phyloP scores from a whole-genome alignment of 2,888 invertebrate genomes.

The Ptilodon capucinus region DNA sequence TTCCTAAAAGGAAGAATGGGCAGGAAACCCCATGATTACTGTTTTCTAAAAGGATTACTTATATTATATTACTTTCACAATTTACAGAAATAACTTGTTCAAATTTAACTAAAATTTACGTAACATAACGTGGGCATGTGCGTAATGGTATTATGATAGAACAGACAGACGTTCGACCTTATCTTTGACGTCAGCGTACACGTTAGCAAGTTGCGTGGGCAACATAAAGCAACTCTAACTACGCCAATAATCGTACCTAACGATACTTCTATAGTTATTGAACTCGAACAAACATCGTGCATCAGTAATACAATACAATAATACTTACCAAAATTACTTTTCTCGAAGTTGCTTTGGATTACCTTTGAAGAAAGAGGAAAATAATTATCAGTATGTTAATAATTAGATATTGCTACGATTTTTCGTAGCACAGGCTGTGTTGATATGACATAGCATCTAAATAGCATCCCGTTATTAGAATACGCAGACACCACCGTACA shows the following conservation, averaged over 20 bases:
- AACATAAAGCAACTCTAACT: not conserved
- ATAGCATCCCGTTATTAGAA: not conserved
- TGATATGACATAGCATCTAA: not conserved
- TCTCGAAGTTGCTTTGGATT: not conserved
- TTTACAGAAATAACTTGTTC: too few species aligned
- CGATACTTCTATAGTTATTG: not conserved
- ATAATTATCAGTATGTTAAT: not conserved
- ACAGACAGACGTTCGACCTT: not conserved
- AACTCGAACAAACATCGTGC: not conserved
- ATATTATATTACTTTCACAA: too few species aligned
- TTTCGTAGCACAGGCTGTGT: not conserved
- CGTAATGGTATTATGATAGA: not conserved
- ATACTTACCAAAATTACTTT: conserved; percentile 14
- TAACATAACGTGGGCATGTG: too few species aligned
- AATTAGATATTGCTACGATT: too few species aligned
- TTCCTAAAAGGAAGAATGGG: too few species aligned
- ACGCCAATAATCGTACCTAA: not conserved
- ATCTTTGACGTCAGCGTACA: not conserved
- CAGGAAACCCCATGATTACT: too few species aligned
- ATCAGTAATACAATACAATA: not conserved
- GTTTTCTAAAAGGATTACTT: too few species aligned
- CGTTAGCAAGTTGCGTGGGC: not conserved
- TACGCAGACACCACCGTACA: not conserved
- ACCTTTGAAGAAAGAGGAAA: conserved; percentile 10
- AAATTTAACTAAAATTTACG: too few species aligned